Conservation (phyloP, 1,140 invertebrate species). For the Leptinotarsa texana region DNA sequence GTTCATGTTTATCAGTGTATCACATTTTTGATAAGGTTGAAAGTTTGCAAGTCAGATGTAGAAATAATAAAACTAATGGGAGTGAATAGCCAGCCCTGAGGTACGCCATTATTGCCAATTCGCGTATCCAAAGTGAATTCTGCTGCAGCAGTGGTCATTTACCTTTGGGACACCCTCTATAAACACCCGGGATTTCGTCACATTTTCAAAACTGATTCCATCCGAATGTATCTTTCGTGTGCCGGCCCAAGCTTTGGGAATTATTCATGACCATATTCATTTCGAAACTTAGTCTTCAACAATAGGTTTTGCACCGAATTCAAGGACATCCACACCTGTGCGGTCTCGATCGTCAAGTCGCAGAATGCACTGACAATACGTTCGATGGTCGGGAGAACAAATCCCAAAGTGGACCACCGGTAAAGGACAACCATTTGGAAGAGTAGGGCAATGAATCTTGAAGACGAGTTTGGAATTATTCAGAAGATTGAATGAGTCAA, state of each 20-base stretch:
- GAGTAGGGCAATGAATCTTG: constrained; percentile 23
- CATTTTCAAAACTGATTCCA: background rate
- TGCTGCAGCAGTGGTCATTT: too few relatives aligned
- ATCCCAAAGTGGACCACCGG: constrained; percentile 18
- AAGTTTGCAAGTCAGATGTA: too few relatives aligned
- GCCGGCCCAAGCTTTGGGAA: background rate
- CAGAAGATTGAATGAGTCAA: background rate
- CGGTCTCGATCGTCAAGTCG: constrained; percentile 21
- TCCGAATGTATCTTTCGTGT: background rate
- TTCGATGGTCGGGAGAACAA: constrained; percentile 1
- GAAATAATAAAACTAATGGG: too few relatives aligned
- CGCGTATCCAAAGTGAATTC: too few relatives aligned
- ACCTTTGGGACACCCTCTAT: too few relatives aligned
- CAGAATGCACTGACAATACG: constrained; percentile 15
- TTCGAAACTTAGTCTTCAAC: background rate
- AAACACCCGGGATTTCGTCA: too few relatives aligned
- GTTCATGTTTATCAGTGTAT: too few relatives aligned
- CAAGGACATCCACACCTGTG: constrained; percentile 15
- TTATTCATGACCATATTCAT: constrained; percentile 1
- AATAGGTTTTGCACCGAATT: background rate
- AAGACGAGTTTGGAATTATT: constrained; percentile 14
- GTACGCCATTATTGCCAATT: too few relatives aligned
- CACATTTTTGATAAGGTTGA: too few relatives aligned
- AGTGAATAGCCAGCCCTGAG: too few relatives aligned
- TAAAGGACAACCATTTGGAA: constrained; percentile 22